A percentile compares a stretch with the other conserved stretches of the same genome.
Evolutionary conservation across 2,113 vertebrate species (phyloP).

Genomic region (Panthera tigris): DNA sequence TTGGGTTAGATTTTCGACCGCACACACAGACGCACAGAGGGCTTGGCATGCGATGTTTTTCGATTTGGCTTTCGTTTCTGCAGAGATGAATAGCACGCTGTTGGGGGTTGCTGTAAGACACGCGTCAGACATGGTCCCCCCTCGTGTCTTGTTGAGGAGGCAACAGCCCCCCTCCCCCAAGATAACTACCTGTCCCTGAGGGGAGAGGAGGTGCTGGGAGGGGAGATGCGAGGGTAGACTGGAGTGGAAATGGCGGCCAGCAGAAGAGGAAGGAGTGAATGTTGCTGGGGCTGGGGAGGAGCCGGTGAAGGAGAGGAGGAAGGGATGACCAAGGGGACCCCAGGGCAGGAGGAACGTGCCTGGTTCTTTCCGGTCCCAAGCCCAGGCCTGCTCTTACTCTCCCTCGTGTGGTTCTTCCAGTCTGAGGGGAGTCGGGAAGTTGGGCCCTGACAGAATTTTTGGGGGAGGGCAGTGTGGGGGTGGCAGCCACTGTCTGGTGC

Average conservation of each 20-base stretch:
- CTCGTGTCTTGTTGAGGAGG: neutral
- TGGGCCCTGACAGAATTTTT: neutral
- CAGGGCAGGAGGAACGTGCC: neutral
- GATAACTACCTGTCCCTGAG: neutral
- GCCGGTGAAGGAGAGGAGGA: neutral
- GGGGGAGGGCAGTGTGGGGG: rapidly evolving
- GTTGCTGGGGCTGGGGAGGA: neutral
- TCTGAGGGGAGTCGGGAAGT: neutral
- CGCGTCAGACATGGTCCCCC: neutral
- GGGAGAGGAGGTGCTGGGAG: neutral
- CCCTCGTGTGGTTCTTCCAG: neutral
- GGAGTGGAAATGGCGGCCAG: too few relatives aligned
- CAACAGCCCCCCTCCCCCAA: too few relatives aligned
- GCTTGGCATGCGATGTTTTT: neutral
- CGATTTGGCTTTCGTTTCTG: neutral
- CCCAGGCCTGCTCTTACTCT: neutral
- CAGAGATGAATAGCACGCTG: neutral
- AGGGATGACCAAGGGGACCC: too few relatives aligned
- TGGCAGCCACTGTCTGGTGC: neutral
- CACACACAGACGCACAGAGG: neutral
- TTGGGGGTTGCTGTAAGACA: neutral
- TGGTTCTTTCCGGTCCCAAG: neutral
- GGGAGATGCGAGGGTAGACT: too few relatives aligned
- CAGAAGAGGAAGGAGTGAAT: neutral
- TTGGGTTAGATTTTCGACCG: neutral